Percentiles rank a stretch among this genome's conserved stretches.
Evolutionary conservation across 2,113 vertebrate genomes (phyloP).

Genomic region (Chaetodon auriga): DNA sequence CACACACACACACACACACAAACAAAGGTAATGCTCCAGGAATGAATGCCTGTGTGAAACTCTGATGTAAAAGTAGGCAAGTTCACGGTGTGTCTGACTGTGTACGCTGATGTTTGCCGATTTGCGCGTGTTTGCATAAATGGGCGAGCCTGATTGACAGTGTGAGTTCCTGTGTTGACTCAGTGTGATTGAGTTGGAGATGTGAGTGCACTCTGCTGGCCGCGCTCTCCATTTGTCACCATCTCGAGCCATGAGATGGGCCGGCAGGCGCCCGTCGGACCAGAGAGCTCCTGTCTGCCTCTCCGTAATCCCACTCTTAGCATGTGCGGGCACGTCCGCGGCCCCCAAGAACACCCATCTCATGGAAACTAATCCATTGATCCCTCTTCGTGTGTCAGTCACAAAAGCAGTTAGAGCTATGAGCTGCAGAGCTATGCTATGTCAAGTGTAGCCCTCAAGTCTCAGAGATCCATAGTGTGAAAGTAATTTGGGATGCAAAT

Average conservation of each 20-base stretch:
- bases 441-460: constrained; percentile 84
- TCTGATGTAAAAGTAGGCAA: constrained; percentile 19
- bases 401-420: constrained; percentile 85
- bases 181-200: constrained; percentile 76
- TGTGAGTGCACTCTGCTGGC: constrained; percentile 68
- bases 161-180: constrained; percentile 74
- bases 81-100: not conserved
- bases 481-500: constrained; percentile 77
- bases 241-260: constrained; percentile 71
- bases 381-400: constrained; percentile 85
- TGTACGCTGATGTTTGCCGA: constrained; percentile 37
- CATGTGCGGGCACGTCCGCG: constrained; percentile 87
- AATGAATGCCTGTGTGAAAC: constrained; percentile 3
- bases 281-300: constrained; percentile 80
- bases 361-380: constrained; percentile 91
- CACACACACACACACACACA: not conserved
- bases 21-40: constrained; percentile 12
- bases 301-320: constrained; percentile 86
- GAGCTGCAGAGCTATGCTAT: constrained; percentile 83
- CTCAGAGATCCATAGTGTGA: constrained; percentile 83
- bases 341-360: constrained; percentile 81
- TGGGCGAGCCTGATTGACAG: constrained; percentile 43
- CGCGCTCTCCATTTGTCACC: constrained; percentile 80
- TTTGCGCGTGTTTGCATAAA: constrained; percentile 57
- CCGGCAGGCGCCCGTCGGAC: constrained; percentile 65